Percentiles rank a stretch among this genome's conserved stretches.
Conservation (phyloP, 1,140 invertebrate species). For the Aphelenchoides besseyi region DNA sequence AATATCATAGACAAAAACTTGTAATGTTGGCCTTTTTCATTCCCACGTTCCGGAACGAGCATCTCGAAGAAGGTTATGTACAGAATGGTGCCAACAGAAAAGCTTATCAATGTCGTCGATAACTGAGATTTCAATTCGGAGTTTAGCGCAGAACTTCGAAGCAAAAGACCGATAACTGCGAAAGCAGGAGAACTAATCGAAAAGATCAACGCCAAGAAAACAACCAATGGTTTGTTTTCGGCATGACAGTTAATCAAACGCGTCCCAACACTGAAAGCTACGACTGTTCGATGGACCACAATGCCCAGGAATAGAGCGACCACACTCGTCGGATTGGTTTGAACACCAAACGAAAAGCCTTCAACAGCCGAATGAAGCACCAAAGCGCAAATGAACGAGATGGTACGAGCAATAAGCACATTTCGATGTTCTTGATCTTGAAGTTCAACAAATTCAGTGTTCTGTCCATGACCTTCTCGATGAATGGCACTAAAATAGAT, state of each 20-base stretch:
- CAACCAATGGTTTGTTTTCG: conserved; percentile 21
- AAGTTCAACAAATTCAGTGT: not conserved
- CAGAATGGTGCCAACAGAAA: conserved; percentile 33
- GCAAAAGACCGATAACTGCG: conserved; percentile 31
- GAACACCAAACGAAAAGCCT: conserved; percentile 31
- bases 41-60: conserved; percentile 32
- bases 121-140: conserved; percentile 24
- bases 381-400: conserved; percentile 25
- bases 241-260: conserved; percentile 39
- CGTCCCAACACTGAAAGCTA: conserved; percentile 36
- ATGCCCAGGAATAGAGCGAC: conserved; percentile 24
- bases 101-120: conserved; percentile 30
- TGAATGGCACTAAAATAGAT: conserved; percentile 29
- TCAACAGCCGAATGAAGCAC: conserved; percentile 28
- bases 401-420: conserved; percentile 18
- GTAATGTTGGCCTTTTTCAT: conserved; percentile 14
- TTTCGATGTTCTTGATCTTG: conserved; percentile 11
- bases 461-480: conserved; percentile 15
- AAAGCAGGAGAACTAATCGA: conserved; percentile 34
- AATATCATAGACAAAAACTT: conserved; percentile 34
- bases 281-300: conserved; percentile 29
- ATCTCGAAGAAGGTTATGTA: conserved; percentile 43
- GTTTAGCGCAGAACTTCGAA: conserved; percentile 29
- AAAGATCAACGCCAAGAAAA: conserved; percentile 17
- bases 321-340: conserved; percentile 11